phyloP scores from a whole-genome alignment of 2,797 vertebrate species.

The Mionectes olivaceus region DNA sequence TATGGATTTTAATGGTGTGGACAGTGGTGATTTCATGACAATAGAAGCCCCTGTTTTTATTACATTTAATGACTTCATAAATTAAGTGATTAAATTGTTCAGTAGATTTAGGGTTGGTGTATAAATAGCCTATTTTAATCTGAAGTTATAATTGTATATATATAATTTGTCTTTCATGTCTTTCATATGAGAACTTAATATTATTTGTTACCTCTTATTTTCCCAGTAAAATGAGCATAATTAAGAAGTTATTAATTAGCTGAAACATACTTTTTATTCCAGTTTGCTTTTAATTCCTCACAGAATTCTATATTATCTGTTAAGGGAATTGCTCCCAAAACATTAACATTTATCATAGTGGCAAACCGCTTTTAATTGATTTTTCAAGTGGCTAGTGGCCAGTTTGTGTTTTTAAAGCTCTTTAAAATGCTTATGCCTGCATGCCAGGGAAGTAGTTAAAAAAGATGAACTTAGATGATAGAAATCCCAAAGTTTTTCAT shows the following conservation, averaged over 20 bases:
- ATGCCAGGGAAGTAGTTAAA: background rate
- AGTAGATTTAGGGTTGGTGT: background rate
- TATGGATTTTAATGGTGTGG: background rate
- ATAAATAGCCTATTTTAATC: background rate
- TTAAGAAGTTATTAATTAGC: background rate
- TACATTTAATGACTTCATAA: background rate
- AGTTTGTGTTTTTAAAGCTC: background rate
- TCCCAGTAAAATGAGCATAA: background rate
- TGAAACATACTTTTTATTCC: background rate
- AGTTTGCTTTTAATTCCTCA: background rate
- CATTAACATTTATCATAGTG: background rate
- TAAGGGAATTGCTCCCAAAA: background rate
- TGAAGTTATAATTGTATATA: background rate
- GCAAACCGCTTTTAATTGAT: background rate
- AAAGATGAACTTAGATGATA: background rate
- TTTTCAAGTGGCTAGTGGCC: background rate
- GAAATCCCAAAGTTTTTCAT: background rate
- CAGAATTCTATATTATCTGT: background rate
- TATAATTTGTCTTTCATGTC: background rate
- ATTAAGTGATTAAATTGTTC: slow-evolving; percentile 11
- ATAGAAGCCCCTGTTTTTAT: background rate
- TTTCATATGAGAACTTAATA: background rate
- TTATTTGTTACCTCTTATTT: background rate
- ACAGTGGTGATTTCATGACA: background rate
- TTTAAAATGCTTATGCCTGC: background rate